Evolutionary conservation across 2,797 vertebrate genomes (phyloP), one percentile per base, ranked within the genome.

Genomic region (Kryptolebias ocellatus): DNA sequence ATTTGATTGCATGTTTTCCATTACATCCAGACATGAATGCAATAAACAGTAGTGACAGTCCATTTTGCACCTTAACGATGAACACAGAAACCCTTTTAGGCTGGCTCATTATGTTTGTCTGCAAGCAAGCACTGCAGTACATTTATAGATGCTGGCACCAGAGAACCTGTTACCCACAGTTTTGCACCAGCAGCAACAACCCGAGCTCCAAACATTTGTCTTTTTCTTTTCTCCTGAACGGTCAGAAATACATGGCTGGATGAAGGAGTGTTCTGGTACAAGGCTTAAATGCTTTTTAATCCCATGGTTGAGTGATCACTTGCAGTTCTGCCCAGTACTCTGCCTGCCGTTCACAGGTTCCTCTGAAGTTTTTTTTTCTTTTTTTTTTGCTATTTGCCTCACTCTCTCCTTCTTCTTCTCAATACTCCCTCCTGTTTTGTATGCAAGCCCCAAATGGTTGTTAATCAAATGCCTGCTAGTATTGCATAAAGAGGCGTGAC

Each of bases 241-340:
- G 83, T 83, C 80, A 79, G 77, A 89, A 88, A 85, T 85, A 89
- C 78, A 85, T 59, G 78, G 76, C 66, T 83, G 74, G 72, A 73
- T 20, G 59, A 78, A 42, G 56, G 44, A 53, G 56, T 53, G 71
- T 55, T 65, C 68, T 81, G 81, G 80, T 92, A 91, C 89, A 89
- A 84, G 85, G 89, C 89, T 92, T 91, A 91, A 94, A 93, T 90
- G 91, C 78, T 87, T 92, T 93, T 93, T 93, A 94, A 93, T 94
- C 92, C 90, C 91, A 93, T 86, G 92, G 84, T 90, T 92, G 89
- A 91, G 78, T 92, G 92, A 87, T 85, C 87, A 81, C 90, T 91
- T 80, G 85, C 86, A 85, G 88, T 83, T 81, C 74, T 84, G 86
- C 83, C 83, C 86, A 72, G 80, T 67, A 78, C 79, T 86, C 83